These are phyloP conservation scores for Actinia tenebrosa DNA, from an alignment of 64 coral and sea anemone genomes.

Conservation along the genomic window DNA sequence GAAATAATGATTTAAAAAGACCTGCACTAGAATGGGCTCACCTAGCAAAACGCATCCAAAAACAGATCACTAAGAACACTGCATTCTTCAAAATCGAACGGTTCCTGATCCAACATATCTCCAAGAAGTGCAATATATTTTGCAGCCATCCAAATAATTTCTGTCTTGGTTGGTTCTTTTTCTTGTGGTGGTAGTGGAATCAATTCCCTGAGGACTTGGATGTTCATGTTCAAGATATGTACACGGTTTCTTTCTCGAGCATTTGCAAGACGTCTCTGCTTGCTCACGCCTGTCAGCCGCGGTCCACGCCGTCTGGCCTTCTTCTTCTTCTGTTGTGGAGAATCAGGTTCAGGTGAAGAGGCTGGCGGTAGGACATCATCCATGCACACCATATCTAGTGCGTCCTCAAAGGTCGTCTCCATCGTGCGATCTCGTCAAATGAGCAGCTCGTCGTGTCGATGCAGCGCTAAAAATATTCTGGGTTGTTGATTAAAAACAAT, in stretches of 20 bases:
- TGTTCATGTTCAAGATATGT: constrained; percentile 66
- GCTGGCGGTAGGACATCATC: not conserved
- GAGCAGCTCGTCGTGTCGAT: not conserved
- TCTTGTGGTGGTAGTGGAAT: constrained; percentile 66
- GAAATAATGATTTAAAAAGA: not conserved
- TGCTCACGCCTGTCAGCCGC: constrained; percentile 56
- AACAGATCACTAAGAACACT: constrained; percentile 13
- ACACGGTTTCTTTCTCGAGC: constrained; percentile 56
- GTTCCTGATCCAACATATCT: constrained; percentile 51
- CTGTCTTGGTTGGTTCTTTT: constrained; percentile 59
- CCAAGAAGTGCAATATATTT: constrained; percentile 53
- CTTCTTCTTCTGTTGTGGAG: constrained; percentile 47
- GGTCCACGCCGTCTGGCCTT: constrained; percentile 50
- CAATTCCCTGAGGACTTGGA: constrained; percentile 49
- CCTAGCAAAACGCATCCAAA: constrained; percentile 34
- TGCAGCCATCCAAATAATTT: constrained; percentile 61
- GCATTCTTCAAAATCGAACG: constrained; percentile 16
- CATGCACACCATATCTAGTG: constrained; percentile 27
- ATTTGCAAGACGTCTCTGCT: constrained; percentile 57
- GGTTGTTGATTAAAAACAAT: constrained; percentile 10
- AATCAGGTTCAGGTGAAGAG: constrained; percentile 17
- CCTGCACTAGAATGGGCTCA: not conserved
- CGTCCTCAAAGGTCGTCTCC: not conserved
- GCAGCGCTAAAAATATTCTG: constrained; percentile 17
- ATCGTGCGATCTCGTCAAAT: not conserved